Conservation (phyloP, 2,797 vertebrate species). For the Atherinosoma microstoma region DNA sequence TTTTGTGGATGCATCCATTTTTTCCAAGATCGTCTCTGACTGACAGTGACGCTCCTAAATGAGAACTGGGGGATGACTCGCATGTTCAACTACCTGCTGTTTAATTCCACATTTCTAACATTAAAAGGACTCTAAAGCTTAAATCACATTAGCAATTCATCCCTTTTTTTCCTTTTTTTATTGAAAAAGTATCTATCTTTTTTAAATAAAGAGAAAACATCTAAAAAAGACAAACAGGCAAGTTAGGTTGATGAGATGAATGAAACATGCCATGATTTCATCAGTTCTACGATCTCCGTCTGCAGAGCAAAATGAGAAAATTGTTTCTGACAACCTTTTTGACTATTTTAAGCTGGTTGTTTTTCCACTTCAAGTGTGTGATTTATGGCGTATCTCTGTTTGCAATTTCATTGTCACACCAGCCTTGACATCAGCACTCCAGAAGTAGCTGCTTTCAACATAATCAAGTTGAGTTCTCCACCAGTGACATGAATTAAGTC, state of each 20-base stretch:
- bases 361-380: not conserved
- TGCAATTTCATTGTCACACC: not conserved
- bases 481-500: not conserved
- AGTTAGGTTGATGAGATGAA: not conserved
- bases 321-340: too few species aligned
- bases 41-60: not conserved
- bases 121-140: constrained; percentile 22
- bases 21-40: constrained; percentile 9
- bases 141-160: constrained; percentile 26
- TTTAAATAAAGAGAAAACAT: not conserved
- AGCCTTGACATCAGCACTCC: not conserved
- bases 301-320: not conserved
- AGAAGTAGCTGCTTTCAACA: not conserved
- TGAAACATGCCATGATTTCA: not conserved
- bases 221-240: not conserved
- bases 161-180: not conserved
- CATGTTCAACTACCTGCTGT: not conserved
- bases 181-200: not conserved
- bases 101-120: constrained; percentile 14
- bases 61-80: too few species aligned
- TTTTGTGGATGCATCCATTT: too few species aligned
- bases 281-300: not conserved
- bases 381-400: not conserved
- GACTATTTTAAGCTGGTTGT: not conserved
- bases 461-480: not conserved